Percentiles rank a stretch among this genome's conserved stretches.
phyloP scores from a whole-genome alignment of 2,888 invertebrate species.

The Sericinus montela region DNA sequence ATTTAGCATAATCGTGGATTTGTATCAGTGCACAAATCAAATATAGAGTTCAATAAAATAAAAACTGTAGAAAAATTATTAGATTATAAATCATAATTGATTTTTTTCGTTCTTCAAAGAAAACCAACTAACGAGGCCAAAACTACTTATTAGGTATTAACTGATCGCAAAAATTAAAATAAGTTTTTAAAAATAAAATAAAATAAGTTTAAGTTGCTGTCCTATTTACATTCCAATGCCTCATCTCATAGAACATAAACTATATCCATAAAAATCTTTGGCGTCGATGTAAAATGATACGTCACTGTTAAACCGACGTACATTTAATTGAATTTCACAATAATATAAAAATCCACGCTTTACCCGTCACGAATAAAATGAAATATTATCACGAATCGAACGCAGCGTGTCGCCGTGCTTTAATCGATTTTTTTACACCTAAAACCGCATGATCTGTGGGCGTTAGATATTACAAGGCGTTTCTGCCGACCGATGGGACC shows the following conservation, averaged over 20 bases:
- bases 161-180: slow-evolving; percentile 17
- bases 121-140: no score
- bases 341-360: slow-evolving; percentile 61
- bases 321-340: slow-evolving; percentile 73
- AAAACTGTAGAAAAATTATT: no score
- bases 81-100: no score
- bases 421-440: slow-evolving; percentile 80
- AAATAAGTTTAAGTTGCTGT: slow-evolving; percentile 32
- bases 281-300: slow-evolving; percentile 63
- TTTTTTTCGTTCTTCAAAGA: no score
- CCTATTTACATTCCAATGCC: slow-evolving; percentile 41
- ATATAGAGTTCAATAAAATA: no score
- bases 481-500: slow-evolving; percentile 53
- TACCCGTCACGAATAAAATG: slow-evolving; percentile 61
- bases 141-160: no score
- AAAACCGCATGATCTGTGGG: slow-evolving; percentile 72
- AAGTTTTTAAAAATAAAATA: no score
- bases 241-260: slow-evolving; percentile 41
- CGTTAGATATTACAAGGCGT: slow-evolving; percentile 70
- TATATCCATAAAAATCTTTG: slow-evolving; percentile 41
- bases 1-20: no score
- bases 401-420: slow-evolving; percentile 75
- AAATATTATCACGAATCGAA: slow-evolving; percentile 76
- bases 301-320: slow-evolving; percentile 53
- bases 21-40: no score